A percentile compares a stretch with the other conserved stretches of the same genome.
Conservation (phyloP, 2,888 invertebrate species). For the Eulithis prunata region DNA sequence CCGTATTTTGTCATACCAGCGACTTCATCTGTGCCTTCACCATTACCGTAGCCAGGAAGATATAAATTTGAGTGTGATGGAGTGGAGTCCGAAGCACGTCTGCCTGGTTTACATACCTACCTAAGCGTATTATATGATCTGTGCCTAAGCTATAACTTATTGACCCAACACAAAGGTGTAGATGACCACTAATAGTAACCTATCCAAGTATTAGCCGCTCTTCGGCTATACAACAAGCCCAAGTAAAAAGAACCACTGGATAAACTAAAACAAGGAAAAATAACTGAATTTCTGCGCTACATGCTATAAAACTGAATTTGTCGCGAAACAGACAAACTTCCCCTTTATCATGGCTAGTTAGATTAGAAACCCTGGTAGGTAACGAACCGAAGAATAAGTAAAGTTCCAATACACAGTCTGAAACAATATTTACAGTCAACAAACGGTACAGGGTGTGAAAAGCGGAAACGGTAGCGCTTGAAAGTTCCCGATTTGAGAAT, state of each 20-base stretch:
- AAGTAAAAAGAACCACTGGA: background rate
- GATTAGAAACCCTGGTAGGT: slow-evolving; percentile 15
- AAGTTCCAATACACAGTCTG: slow-evolving; percentile 16
- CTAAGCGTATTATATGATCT: too few relatives aligned
- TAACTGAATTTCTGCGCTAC: slow-evolving; percentile 11
- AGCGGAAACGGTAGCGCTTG: background rate
- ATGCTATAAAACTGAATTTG: slow-evolving; percentile 26
- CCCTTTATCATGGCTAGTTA: slow-evolving; percentile 20
- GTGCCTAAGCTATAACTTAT: too few relatives aligned
- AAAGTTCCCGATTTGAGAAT: background rate
- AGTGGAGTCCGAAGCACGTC: too few relatives aligned
- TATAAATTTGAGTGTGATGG: too few relatives aligned
- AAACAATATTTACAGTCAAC: slow-evolving; percentile 30
- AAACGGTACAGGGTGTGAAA: slow-evolving; percentile 1
- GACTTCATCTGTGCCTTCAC: too few relatives aligned
- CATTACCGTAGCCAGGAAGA: too few relatives aligned
- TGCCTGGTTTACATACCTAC: too few relatives aligned
- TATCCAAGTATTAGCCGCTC: too few relatives aligned
- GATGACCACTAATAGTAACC: too few relatives aligned
- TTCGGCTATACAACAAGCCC: too few relatives aligned
- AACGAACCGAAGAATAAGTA: slow-evolving; percentile 22
- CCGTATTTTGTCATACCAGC: too few relatives aligned
- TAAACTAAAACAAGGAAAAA: slow-evolving; percentile 8
- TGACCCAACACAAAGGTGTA: too few relatives aligned
- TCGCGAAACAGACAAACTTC: slow-evolving; percentile 22